phyloP scores from a whole-genome alignment of 2,797 vertebrate species.

The Lophotriccus pileatus region DNA sequence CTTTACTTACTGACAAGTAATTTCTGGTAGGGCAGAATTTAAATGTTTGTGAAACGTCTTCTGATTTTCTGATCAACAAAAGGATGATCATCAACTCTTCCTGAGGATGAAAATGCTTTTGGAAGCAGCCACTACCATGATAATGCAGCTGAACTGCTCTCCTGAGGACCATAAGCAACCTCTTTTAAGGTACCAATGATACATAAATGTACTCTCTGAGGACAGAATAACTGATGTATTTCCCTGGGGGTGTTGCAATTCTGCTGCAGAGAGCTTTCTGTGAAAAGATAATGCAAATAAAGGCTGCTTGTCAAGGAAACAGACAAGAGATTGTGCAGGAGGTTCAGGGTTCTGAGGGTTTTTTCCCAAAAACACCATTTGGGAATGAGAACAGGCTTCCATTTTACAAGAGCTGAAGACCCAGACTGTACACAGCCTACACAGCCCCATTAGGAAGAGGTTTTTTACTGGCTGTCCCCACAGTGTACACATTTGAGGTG shows the following conservation, averaged over 20 bases:
- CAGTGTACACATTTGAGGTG: fast-evolving
- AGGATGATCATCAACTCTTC: not conserved
- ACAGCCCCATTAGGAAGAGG: not conserved
- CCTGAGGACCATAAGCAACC: not conserved
- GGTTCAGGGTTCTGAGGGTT: too few species aligned
- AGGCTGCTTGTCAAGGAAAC: not conserved
- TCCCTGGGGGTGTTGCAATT: not conserved
- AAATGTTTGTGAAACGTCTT: not conserved
- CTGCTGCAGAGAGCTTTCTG: not conserved
- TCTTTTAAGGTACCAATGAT: not conserved
- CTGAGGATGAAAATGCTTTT: not conserved
- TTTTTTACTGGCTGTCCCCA: not conserved
- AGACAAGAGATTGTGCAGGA: not conserved
- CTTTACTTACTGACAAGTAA: not conserved
- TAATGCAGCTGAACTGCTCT: not conserved
- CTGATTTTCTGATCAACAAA: not conserved
- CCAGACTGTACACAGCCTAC: not conserved
- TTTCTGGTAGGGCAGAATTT: not conserved
- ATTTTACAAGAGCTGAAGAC: not conserved
- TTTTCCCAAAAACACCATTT: not conserved
- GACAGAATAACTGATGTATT: not conserved
- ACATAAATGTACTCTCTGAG: conserved; percentile 2
- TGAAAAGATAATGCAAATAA: not conserved
- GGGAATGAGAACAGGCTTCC: not conserved
- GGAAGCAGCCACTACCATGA: not conserved